Base-by-base conservation (phyloP, 2,797 vertebrate species). In the Diplodus sargus region DNA sequence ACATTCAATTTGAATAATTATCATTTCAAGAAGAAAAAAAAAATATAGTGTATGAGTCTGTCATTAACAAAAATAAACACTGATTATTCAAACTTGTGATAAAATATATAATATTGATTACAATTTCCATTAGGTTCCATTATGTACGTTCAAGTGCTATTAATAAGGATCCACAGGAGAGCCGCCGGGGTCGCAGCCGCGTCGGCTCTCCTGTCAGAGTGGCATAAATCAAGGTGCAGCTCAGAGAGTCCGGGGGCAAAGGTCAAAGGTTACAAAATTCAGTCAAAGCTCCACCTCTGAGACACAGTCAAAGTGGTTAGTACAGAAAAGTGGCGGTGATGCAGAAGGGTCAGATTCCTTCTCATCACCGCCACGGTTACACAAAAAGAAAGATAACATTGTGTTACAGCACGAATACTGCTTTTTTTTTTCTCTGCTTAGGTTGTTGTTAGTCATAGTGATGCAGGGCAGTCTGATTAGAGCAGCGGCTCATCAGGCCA, bases 81-180 rank as follows among this genome's bases (percentile, higher is more conserved):
- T 94, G 92, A 93, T 95, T 93, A 94, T 92, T 94, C 58, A 87
- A 92, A 90, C 59, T 61, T 85, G 85, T 91, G 88, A 93, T 91
- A 89, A 92, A 91, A 93, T 91, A 93, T 87, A 92, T 90, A 91
- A 90, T 90, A 92, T 89, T 78, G 93, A 92, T 94, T 93, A 90
- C 86, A 90, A 90, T 90, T 90, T 34, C 34, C 34, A 92, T 77
- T 94, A 88, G 74, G 87, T 92, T 94, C 91, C 87, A 83, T 93
- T 93, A 93, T 77, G 89, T 92, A 93, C n/a, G 89, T 93, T 95
- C 94, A 96, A 96, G 95, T 96, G 95, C 95, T 95, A 93, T 91
- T 93, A 92, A 93, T 91, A 90, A 88, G 79, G 83, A 92, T 78
- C 81, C 85, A 84, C 88, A 89, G 87, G 82, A 89, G 86, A 67